These are phyloP conservation scores for Pachyseris speciosa DNA, from an alignment of 64 coral and sea anemone species.

Conservation along the genomic window DNA sequence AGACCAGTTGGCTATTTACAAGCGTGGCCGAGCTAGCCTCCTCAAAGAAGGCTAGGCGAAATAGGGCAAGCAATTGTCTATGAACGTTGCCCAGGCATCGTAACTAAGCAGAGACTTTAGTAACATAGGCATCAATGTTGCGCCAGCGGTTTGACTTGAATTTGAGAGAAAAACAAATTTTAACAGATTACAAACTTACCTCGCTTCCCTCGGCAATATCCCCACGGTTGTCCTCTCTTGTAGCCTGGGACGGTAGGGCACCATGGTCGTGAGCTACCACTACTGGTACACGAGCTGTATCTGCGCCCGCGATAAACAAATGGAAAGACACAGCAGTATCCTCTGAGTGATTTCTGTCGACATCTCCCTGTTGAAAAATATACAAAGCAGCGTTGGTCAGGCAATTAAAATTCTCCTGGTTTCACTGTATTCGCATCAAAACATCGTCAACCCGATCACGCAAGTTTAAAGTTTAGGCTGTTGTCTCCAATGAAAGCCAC, in stretches of 20 bases:
- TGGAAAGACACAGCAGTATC: constrained; percentile 65
- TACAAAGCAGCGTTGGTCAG: neutral
- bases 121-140: too few relatives aligned
- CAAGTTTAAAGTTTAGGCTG: too few relatives aligned
- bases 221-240: constrained; percentile 51
- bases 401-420: neutral
- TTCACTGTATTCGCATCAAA: neutral
- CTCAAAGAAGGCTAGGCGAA: too few relatives aligned
- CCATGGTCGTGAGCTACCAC: constrained; percentile 33
- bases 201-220: constrained; percentile 49
- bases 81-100: too few relatives aligned
- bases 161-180: too few relatives aligned
- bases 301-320: constrained; percentile 50
- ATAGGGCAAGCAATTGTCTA: too few relatives aligned
- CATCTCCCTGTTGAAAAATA: constrained; percentile 12
- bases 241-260: constrained; percentile 39
- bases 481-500: too few relatives aligned
- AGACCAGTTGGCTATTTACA: too few relatives aligned
- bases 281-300: constrained; percentile 14
- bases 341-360: neutral
- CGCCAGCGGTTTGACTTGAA: too few relatives aligned
- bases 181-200: neutral
- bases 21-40: too few relatives aligned
- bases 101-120: too few relatives aligned
- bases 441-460: too few relatives aligned